A percentile compares a stretch with the other conserved stretches of the same genome.
These are phyloP conservation scores for Leontocebus nigricollis DNA, from an alignment of 2,797 vertebrate genomes.

Conservation along the genomic window DNA sequence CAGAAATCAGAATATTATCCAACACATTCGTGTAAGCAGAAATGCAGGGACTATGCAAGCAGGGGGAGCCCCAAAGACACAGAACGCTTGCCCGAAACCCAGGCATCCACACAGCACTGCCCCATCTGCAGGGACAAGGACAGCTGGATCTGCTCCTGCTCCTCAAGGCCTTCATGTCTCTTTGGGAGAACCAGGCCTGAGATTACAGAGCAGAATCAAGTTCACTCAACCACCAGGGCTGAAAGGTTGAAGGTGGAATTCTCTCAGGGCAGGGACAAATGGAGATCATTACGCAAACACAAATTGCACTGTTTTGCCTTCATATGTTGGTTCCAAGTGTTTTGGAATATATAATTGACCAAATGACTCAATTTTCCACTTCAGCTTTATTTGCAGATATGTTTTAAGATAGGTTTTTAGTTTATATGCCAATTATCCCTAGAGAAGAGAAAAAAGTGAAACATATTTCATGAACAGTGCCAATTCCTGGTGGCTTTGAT, in stretches of 20 bases:
- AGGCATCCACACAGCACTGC: fast-evolving
- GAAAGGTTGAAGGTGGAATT: neutral
- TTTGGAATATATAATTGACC: constrained; percentile 40
- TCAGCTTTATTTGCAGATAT: constrained; percentile 37
- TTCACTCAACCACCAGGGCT: neutral
- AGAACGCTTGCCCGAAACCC: neutral
- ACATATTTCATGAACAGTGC: neutral
- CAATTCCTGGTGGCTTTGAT: neutral
- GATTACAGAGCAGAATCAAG: neutral
- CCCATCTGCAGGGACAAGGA: fast-evolving
- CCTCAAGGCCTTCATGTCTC: fast-evolving
- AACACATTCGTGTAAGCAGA: neutral
- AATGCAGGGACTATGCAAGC: fast-evolving
- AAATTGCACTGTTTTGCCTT: neutral
- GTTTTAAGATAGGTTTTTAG: constrained; percentile 41
- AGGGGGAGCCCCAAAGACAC: neutral
- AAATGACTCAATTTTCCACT: constrained; percentile 52
- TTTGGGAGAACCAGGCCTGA: no score
- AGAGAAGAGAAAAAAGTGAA: neutral
- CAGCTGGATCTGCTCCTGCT: fast-evolving
- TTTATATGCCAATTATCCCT: neutral
- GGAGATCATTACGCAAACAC: neutral
- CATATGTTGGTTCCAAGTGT: neutral
- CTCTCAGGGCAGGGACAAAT: neutral
- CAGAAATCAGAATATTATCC: fast-evolving